These are phyloP conservation scores for Liasis olivaceus DNA, from an alignment of 2,797 vertebrate genomes.

Conservation along the genomic window DNA sequence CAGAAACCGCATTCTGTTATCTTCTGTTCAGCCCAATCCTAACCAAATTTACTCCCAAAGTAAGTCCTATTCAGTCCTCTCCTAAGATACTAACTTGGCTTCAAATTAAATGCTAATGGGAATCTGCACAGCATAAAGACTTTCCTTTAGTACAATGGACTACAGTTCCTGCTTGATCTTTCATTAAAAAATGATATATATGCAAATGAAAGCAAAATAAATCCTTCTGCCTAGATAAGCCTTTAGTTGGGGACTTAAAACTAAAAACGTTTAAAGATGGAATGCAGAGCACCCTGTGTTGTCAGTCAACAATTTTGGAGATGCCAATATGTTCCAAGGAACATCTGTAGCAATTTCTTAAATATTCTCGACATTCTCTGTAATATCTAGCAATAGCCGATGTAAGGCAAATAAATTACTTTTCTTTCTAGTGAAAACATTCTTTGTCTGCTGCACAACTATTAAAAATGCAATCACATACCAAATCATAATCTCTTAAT, in stretches of 20 bases:
- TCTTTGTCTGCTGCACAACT: conserved; percentile 42
- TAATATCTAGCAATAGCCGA: conserved; percentile 20
- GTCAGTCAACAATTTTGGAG: conserved; percentile 37
- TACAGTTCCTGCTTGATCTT: conserved; percentile 56
- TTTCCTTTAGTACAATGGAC: conserved; percentile 23
- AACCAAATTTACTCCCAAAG: neutral
- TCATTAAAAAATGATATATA: conserved; percentile 49
- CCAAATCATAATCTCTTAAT: conserved; percentile 28
- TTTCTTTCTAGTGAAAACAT: conserved; percentile 42
- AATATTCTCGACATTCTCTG: neutral
- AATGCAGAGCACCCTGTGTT: conserved; percentile 36
- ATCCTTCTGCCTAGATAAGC: conserved; percentile 65
- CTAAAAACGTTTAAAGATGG: conserved; percentile 49
- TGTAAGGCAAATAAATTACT: conserved; percentile 27
- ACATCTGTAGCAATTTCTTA: conserved; percentile 58
- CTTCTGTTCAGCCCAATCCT: conserved; percentile 18
- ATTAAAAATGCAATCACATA: conserved; percentile 59
- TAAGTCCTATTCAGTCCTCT: neutral
- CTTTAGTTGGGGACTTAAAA: conserved; percentile 60
- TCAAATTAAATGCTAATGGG: neutral
- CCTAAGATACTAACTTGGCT: neutral
- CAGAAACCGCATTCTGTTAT: neutral
- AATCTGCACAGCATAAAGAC: neutral
- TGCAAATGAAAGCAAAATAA: conserved; percentile 53
- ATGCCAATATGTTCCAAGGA: conserved; percentile 29